phyloP scores from a whole-genome alignment of 2,888 invertebrate genomes.

The Periphyllus acericola region DNA sequence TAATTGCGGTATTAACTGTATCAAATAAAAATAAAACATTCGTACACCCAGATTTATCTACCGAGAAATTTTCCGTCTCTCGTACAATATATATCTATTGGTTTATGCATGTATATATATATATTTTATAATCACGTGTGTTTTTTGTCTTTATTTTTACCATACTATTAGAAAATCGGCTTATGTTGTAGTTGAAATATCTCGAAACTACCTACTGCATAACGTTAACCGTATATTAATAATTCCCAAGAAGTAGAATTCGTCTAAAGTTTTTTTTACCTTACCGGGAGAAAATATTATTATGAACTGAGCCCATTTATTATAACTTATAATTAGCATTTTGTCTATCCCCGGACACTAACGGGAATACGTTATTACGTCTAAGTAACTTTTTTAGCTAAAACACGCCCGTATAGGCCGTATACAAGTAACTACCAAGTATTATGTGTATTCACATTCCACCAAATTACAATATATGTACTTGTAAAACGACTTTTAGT shows the following conservation, averaged over 20 bases:
- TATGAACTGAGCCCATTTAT: conserved; percentile 21
- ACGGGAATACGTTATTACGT: background rate
- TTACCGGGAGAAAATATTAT: background rate
- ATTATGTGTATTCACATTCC: background rate
- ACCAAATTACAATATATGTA: background rate
- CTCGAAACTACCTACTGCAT: background rate
- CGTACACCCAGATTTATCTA: conserved; percentile 37
- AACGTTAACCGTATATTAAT: conserved; percentile 1
- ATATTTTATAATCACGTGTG: background rate
- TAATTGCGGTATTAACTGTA: conserved; percentile 58
- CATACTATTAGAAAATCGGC: background rate
- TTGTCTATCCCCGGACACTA: background rate
- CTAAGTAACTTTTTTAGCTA: conserved; percentile 14
- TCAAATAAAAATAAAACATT: conserved; percentile 53
- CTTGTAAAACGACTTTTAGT: background rate
- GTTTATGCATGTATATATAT: background rate
- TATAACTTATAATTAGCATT: conserved; percentile 32
- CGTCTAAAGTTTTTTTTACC: conserved; percentile 23
- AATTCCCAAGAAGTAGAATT: conserved; percentile 21
- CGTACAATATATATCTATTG: background rate
- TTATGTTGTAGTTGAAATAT: background rate
- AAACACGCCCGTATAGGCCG: background rate
- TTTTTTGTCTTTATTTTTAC: conserved; percentile 27
- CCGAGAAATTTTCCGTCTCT: conserved; percentile 31
- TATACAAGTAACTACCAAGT: background rate